A percentile compares a stretch with the other conserved stretches of the same genome.
Evolutionary conservation across 2,888 invertebrate genomes (phyloP).

Genomic region (Melanostoma mellinum): DNA sequence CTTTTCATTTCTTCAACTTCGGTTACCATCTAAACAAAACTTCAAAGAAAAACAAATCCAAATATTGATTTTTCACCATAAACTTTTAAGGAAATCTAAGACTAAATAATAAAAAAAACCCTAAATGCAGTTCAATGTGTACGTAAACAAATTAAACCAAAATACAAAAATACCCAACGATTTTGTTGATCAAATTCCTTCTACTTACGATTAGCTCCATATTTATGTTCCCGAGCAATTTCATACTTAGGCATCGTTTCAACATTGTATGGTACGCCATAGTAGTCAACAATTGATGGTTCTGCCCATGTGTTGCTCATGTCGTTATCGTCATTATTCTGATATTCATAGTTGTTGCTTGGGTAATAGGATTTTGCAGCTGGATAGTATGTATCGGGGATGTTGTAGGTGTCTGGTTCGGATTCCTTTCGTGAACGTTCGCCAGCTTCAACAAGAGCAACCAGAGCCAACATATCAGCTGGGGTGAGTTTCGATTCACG

Average conservation of each 20-base stretch:
- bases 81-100: not conserved
- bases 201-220: slow-evolving; percentile 78
- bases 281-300: slow-evolving; percentile 79
- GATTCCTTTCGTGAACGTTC: slow-evolving; percentile 79
- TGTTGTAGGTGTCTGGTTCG: slow-evolving; percentile 76
- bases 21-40: not conserved
- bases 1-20: too few relatives aligned
- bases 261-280: slow-evolving; percentile 79
- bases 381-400: slow-evolving; percentile 59
- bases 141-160: slow-evolving; percentile 3
- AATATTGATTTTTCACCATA: not conserved
- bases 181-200: not conserved
- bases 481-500: slow-evolving; percentile 81
- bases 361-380: slow-evolving; percentile 74
- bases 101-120: not conserved
- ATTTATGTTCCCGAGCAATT: slow-evolving; percentile 79
- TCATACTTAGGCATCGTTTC: slow-evolving; percentile 80
- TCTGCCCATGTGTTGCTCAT: slow-evolving; percentile 78
- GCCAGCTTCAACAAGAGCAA: slow-evolving; percentile 81
- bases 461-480: slow-evolving; percentile 81
- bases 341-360: slow-evolving; percentile 70
- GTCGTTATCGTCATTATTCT: slow-evolving; percentile 74
- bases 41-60: not conserved
- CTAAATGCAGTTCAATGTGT: slow-evolving; percentile 26
- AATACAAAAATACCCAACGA: not conserved